phyloP scores from a whole-genome alignment of 2,888 invertebrate species.

The Chymomyza caudatula region DNA sequence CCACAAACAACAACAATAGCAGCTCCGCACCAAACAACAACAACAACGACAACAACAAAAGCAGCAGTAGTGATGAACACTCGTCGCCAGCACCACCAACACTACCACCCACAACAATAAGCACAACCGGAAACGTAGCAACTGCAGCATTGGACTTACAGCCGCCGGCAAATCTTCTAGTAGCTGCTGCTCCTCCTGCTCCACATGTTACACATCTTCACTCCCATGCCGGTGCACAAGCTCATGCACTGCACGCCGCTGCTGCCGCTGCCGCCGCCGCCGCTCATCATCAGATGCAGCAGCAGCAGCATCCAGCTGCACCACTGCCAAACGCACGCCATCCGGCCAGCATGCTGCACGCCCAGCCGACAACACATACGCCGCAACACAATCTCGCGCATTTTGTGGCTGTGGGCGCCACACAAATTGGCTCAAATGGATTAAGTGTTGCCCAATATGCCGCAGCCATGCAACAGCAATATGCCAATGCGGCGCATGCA shows the following conservation, averaged over 20 bases:
- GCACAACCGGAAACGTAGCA: background rate
- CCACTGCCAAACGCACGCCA: background rate
- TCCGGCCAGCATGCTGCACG: background rate
- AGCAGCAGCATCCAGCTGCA: slow-evolving; percentile 33
- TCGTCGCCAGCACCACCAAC: slow-evolving; percentile 15
- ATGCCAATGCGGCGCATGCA: slow-evolving; percentile 69
- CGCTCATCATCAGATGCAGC: slow-evolving; percentile 24
- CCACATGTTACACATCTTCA: slow-evolving; percentile 10
- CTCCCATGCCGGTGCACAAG: slow-evolving; percentile 1
- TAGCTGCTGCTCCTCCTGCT: background rate
- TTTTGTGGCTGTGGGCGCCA: slow-evolving; percentile 60
- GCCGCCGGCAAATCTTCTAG: background rate
- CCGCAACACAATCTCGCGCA: slow-evolving; percentile 65
- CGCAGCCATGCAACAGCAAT: slow-evolving; percentile 75
- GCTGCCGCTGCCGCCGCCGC: slow-evolving; percentile 13
- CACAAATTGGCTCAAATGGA: slow-evolving; percentile 70
- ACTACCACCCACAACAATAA: slow-evolving; percentile 31
- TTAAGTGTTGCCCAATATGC: slow-evolving; percentile 74
- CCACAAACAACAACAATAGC: slow-evolving; percentile 33
- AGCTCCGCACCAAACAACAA: slow-evolving; percentile 36
- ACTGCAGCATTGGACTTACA: background rate
- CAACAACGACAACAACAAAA: slow-evolving; percentile 26
- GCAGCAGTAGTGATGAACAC: slow-evolving; percentile 16
- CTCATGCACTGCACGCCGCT: slow-evolving; percentile 23
- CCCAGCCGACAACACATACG: slow-evolving; percentile 17